Evolutionary conservation across 1,140 invertebrate genomes (phyloP), one percentile per base, ranked within the genome.

Genomic region (Acyrthosiphon pisum): DNA sequence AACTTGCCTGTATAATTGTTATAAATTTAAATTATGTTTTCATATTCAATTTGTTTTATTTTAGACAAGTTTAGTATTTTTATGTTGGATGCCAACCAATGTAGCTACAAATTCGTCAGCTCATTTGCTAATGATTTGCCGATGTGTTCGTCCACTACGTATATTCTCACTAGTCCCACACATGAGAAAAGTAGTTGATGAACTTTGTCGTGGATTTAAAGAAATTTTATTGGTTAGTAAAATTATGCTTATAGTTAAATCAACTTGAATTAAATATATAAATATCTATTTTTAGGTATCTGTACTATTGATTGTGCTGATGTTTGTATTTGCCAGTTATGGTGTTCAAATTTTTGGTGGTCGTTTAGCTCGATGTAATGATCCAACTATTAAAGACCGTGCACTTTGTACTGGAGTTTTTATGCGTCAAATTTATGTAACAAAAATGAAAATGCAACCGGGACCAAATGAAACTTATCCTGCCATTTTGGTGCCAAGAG

Each of bases 321-420:
- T 99, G 98, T 99, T 99, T 95, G 98, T 99, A 35, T 99, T 99
- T 95, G 99, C 99, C 86, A 99, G 98, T 95, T 99, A 99, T 95
- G 99, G 99, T 1, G 99, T 99, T 6, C 99, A 99, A 95, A 95
- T 99, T 83, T 99, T 99, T 95, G 99, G 99, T 23, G 99, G 99
- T 81, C 95, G 96, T 95, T 95, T 99, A 94, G 99, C 99, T 6
- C 96, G 99, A 50, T 99, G 99, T 95, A 99, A 99, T 95, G 99
- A 99, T 95, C 98, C 98, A 0, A 98, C 96, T 1, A 98, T 99
- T 90, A 96, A 95, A 1, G 96, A 95, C 30, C 96, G 99, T 94
- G 97, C 98, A 94, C 97, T 99, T 93, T 99, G 99, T 95, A 97
- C 98, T 30, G 99, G 99, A 0, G 97, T 99, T 37, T 99, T 99